Evolutionary conservation across 2,888 invertebrate genomes (phyloP), one percentile per base, ranked within the genome.

Genomic region (Scaptomyza reducta): DNA sequence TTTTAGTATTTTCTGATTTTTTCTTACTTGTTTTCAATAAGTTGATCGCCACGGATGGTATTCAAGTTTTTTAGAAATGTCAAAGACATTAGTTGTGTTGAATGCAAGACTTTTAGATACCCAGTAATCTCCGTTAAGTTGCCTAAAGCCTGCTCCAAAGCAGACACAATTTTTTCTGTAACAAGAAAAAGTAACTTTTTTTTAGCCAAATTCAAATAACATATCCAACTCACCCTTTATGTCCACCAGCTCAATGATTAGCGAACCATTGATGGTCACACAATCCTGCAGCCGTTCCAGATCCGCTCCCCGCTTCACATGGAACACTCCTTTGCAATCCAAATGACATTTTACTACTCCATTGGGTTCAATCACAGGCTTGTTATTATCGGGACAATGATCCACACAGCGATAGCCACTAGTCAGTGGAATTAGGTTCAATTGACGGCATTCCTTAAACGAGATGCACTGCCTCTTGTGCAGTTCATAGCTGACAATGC

Each of bases 201-300:
- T 22, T 22, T 2, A 22, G 1, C 4, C 22, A 4, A 11, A 0
- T 10, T 25, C 5, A 13, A 3, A n/a, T 4, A 16, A 3, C 2
- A 4, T 14, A 3, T 1, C 1, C 4, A 11, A 35, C 73, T 68
- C 31, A 90, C 87, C 91, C 50, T 62, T 86, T 54, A 84, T 78
- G 10, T 90, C 80, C 1, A 61, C 71, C 2, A 91, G 56, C 29
- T 91, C 88, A 10, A 97, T 95, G 51, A 93, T 94, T 18, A 97
- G 89, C 1, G 94, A 93, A 0, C 96, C 96, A 27, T 93, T 92
- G 46, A 97, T 94, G 50, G 93, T 93, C 0, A 95, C 94, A 87
- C 96, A 96, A 1, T 94, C 95, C 33, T 92, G 92, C 14, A 95
- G 91, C 13, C 89, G 89, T 6, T 78, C 66, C 29, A 90, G 47